phyloP scores from a whole-genome alignment of 2,113 vertebrate species.

The Trinectes maculatus region DNA sequence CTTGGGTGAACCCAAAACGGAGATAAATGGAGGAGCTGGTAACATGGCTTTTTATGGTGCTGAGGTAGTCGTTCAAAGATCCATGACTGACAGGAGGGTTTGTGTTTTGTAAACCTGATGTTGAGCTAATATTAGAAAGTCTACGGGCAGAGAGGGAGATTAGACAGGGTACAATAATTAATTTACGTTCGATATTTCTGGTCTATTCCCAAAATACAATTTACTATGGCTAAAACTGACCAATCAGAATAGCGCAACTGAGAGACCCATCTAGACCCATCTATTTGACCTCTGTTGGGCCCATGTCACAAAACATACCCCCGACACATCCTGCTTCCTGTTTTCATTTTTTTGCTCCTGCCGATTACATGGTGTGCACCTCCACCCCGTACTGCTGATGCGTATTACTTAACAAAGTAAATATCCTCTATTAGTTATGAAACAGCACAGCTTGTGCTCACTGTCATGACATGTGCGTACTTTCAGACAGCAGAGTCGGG shows the following conservation, averaged over 20 bases:
- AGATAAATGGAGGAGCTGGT: constrained; percentile 61
- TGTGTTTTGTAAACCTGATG: constrained; percentile 73
- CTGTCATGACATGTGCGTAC: background rate
- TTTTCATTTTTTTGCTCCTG: background rate
- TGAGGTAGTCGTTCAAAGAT: constrained; percentile 50
- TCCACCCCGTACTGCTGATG: background rate
- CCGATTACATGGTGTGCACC: background rate
- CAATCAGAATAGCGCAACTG: too few relatives aligned
- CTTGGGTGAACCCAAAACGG: constrained; percentile 49
- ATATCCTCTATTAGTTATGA: constrained; percentile 45
- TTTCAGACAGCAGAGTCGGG: background rate
- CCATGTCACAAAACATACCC: background rate
- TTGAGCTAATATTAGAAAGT: constrained; percentile 73
- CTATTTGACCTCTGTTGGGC: too few relatives aligned
- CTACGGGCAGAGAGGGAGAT: constrained; percentile 33
- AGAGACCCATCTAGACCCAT: too few relatives aligned
- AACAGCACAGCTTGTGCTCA: constrained; percentile 16
- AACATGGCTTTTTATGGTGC: constrained; percentile 79
- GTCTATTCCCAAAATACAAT: too few relatives aligned
- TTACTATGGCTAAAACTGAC: too few relatives aligned
- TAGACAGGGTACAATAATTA: background rate
- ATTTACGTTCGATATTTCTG: too few relatives aligned
- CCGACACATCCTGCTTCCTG: background rate
- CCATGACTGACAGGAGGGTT: constrained; percentile 50
- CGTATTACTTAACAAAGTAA: constrained; percentile 30